Evolutionary conservation across 2,113 vertebrate species (phyloP).

Genomic region (Phalacrocorax pelagicus): DNA sequence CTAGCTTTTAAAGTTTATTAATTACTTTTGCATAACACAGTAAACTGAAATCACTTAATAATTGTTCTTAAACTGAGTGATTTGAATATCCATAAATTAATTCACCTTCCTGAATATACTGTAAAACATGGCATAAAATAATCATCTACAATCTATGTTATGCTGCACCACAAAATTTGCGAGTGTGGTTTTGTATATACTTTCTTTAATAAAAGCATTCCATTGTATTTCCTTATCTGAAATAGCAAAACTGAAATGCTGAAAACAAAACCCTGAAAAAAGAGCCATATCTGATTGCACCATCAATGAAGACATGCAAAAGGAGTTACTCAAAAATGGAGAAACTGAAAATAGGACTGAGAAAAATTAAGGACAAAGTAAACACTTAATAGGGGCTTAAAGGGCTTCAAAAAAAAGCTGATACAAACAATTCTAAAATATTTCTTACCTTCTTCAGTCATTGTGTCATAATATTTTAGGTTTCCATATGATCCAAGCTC

Average conservation of each 20-base stretch:
- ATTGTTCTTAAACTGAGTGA: neutral
- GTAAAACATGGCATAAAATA: neutral
- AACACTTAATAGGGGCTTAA: constrained; percentile 66
- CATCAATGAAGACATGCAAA: constrained; percentile 79
- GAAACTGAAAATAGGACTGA: constrained; percentile 59
- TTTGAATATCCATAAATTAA: neutral
- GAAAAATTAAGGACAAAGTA: constrained; percentile 48
- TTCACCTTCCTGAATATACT: neutral
- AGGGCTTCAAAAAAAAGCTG: constrained; percentile 71
- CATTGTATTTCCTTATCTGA: neutral
- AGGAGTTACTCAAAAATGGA: constrained; percentile 8
- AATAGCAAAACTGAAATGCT: constrained; percentile 60
- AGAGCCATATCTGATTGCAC: constrained; percentile 18
- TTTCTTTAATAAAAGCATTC: neutral
- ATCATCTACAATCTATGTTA: neutral
- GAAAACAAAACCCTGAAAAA: constrained; percentile 46
- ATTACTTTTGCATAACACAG: neutral
- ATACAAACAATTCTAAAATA: constrained; percentile 82
- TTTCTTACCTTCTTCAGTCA: constrained; percentile 99
- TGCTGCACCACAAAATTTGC: neutral
- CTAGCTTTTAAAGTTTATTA: neutral
- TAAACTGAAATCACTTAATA: neutral
- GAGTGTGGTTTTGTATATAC: neutral
- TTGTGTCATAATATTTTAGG: constrained; percentile 99
- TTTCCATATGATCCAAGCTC: constrained; percentile 99